Base-by-base conservation (phyloP, 2,113 vertebrate species). In the Dinomys branickii region DNA sequence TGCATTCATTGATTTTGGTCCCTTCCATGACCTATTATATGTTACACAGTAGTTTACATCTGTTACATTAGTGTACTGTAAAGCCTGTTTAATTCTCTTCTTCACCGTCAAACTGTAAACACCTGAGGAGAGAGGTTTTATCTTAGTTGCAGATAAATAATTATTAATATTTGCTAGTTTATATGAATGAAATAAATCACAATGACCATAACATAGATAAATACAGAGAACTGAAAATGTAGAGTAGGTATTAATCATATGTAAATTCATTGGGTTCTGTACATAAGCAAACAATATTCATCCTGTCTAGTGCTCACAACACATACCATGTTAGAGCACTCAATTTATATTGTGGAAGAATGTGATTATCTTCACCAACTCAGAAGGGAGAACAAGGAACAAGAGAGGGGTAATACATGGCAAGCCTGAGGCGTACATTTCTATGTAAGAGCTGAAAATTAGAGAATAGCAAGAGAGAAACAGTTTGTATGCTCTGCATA, bases 171-270 rank as follows among this genome's bases (percentile, higher is more conserved):
- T 56, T 77, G 1, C 63, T 41, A 33, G 38, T 69, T 65, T 83
- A 67, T 92, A 58, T 26, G n/a, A 93, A 93, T 84, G 35, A 63
- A 88, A 85, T 86, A 91, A 94, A 78, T 94, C 65, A 77, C 35
- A 78, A 86, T 65, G 35, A 90, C 59, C 35, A 84, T 22, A 30
- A 89, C 24, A 10, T n/a, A 93, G 81, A 90, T 38, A 65, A 50
- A 85, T 22, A 91, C 9, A 80, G 12, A 88, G 13, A 58, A 50
- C 1, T 90, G 19, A 80, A 78, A 44, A 47, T 54, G 3, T 86
- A 63, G 33, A 17, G 14, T 10, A 81, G 19, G 67, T 84, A 83
- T 77, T 88, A 41, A 84, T 75, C 85, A 59, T 85, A 75, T 61
- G 80, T 63, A 94, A 69, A 84, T 65, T 82, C 52, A 67, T 58